These are phyloP conservation scores for Cyprinodon brontotheroides DNA, from an alignment of 2,113 vertebrate species.

Conservation along the genomic window DNA sequence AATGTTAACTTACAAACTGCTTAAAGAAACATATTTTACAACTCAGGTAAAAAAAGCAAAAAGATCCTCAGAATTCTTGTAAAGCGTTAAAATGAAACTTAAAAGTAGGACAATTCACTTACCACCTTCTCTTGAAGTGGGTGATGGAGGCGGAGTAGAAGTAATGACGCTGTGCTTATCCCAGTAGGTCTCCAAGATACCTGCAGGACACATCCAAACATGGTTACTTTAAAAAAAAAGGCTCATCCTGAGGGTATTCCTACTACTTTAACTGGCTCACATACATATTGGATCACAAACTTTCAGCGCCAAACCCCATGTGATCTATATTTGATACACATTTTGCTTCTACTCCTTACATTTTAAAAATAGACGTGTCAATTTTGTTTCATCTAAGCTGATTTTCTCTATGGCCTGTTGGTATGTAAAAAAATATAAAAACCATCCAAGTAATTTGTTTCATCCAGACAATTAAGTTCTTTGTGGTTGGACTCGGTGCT, in stretches of 20 bases:
- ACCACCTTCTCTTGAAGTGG: slow-evolving; percentile 94
- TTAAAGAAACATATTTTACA: neutral
- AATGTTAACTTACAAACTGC: slow-evolving; percentile 7
- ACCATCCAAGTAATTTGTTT: no score
- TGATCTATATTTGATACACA: no score
- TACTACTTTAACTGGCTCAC: no score
- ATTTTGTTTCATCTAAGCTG: neutral
- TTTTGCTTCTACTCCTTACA: no score
- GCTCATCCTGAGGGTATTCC: no score
- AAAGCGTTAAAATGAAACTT: neutral
- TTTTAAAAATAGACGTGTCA: no score
- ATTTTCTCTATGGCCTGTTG: neutral
- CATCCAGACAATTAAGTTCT: no score
- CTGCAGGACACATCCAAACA: slow-evolving; percentile 64
- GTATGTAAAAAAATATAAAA: no score
- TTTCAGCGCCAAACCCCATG: no score
- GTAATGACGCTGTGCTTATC: slow-evolving; percentile 95
- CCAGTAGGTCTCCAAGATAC: slow-evolving; percentile 96
- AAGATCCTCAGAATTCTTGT: neutral
- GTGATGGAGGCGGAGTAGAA: slow-evolving; percentile 95
- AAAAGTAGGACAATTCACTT: slow-evolving; percentile 52
- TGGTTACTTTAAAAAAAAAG: neutral
- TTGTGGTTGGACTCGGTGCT: no score
- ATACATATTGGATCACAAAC: no score
- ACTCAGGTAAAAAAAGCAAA: neutral